phyloP scores from a whole-genome alignment of 1,140 invertebrate genomes.

The Mycetomoellerius zeteki region DNA sequence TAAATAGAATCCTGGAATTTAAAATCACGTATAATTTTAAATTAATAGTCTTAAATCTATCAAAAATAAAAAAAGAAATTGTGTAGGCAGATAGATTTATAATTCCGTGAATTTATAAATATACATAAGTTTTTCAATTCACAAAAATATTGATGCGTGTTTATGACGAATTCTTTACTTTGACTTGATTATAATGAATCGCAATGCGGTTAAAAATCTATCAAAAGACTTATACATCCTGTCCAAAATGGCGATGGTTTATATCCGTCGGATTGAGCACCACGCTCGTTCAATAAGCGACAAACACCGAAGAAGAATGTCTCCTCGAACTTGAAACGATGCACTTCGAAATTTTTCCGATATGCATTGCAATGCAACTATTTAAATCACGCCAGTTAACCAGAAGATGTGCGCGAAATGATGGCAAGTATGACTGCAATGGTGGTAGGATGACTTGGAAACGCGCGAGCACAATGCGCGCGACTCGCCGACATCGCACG shows the following conservation, averaged over 20 bases:
- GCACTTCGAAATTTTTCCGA: neutral
- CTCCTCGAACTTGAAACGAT: constrained; percentile 1
- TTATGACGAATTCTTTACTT: neutral
- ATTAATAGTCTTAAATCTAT: neutral
- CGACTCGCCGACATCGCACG: neutral
- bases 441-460: neutral
- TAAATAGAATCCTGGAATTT: neutral
- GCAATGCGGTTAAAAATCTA: neutral
- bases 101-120: neutral
- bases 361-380: neutral
- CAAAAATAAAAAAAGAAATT: neutral
- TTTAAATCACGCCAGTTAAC: neutral
- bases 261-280: neutral
- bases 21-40: neutral
- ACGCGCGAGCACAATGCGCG: constrained; percentile 2
- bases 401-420: neutral
- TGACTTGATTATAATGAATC: neutral
- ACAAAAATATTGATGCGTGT: neutral
- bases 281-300: neutral
- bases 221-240: neutral
- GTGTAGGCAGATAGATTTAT: neutral
- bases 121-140: neutral
- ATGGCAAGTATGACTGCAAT: neutral
- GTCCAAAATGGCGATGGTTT: neutral
- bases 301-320: neutral